Conservation (phyloP, 2,113 vertebrate species). For the Odocoileus virginianus region DNA sequence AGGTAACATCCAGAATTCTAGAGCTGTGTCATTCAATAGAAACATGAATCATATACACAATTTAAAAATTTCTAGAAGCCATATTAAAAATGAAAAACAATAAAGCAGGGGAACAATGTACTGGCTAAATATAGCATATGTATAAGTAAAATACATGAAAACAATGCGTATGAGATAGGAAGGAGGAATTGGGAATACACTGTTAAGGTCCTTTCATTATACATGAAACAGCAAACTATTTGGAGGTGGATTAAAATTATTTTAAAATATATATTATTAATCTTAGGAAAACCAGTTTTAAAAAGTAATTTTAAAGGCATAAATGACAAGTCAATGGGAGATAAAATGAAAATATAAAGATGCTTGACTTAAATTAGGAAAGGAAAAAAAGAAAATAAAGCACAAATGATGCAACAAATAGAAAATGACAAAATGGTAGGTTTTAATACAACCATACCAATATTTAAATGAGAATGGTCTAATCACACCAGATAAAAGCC, state of each 20-base stretch:
- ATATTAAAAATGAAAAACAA: not conserved
- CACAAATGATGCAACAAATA: not conserved
- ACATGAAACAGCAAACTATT: not conserved
- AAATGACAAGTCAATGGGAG: not conserved
- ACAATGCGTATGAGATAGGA: not conserved
- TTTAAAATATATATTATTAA: not conserved
- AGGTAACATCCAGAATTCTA: not conserved
- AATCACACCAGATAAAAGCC: not conserved
- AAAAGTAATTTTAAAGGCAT: not conserved
- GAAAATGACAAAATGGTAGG: not conserved
- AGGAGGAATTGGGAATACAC: not conserved
- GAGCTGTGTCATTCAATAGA: not conserved
- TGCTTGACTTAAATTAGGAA: not conserved
- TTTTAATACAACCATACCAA: not conserved
- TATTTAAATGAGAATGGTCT: conserved; percentile 6
- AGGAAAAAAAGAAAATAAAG: not conserved
- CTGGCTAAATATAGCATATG: not conserved
- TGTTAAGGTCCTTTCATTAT: not conserved
- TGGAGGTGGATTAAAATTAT: not conserved
- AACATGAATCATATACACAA: not conserved
- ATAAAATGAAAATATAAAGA: conserved; percentile 3
- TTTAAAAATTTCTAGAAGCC: not conserved
- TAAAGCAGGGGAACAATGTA: not conserved
- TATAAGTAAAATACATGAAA: not conserved
- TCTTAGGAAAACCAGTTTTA: not conserved